A percentile compares a stretch with the other conserved stretches of the same genome.
These are phyloP conservation scores for Nothoprocta perdicaria DNA, from an alignment of 2,113 vertebrate genomes.

Conservation along the genomic window DNA sequence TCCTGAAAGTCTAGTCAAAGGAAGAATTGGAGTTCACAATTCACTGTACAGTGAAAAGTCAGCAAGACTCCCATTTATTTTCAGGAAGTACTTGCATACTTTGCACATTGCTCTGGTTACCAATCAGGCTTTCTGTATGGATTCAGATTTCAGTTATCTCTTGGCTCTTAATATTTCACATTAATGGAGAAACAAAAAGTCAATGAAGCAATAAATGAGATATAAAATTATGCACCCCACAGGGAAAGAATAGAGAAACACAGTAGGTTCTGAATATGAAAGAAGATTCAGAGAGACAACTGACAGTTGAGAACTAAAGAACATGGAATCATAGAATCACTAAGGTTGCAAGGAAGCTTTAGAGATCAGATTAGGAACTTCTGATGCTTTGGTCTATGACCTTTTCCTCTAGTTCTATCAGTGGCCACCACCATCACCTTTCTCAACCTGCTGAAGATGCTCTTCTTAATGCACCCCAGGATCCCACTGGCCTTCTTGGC, in stretches of 20 bases:
- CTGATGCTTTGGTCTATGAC: too few relatives aligned
- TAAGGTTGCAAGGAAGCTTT: too few relatives aligned
- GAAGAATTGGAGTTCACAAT: neutral
- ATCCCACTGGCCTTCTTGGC: too few relatives aligned
- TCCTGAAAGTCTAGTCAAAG: neutral
- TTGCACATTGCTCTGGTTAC: neutral
- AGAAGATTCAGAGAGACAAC: neutral
- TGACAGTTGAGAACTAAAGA: neutral
- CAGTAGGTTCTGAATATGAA: neutral
- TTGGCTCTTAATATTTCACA: neutral
- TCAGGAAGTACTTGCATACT: neutral
- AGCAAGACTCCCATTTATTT: neutral
- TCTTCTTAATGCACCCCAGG: too few relatives aligned
- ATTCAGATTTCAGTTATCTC: neutral
- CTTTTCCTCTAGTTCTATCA: too few relatives aligned
- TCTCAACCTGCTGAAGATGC: too few relatives aligned
- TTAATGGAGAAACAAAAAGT: neutral
- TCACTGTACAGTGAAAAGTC: neutral
- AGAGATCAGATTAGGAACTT: too few relatives aligned
- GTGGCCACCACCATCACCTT: too few relatives aligned
- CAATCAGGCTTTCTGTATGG: neutral
- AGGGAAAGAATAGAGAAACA: neutral
- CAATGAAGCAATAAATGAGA: neutral
- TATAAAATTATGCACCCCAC: neutral
- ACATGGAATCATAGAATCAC: too few relatives aligned